Conservation (phyloP, 2,888 invertebrate genomes). For the Polietes domitor region DNA sequence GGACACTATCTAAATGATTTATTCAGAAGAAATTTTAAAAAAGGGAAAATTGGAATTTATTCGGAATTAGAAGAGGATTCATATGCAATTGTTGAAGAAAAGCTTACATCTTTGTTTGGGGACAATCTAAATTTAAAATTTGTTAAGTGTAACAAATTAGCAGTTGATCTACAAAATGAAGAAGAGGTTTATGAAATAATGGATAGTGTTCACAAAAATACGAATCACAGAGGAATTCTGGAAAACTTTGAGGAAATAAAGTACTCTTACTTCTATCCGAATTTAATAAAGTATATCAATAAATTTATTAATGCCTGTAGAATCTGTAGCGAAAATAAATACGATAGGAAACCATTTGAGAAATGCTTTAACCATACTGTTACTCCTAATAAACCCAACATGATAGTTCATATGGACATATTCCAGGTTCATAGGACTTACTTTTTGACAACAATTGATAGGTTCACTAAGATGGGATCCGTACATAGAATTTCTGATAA, state of each 20-base stretch:
- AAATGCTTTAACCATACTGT: constrained; percentile 52
- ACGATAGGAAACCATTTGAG: constrained; percentile 52
- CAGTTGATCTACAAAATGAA: constrained; percentile 42
- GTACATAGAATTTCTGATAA: constrained; percentile 54
- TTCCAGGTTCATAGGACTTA: constrained; percentile 50
- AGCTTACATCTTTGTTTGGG: constrained; percentile 34
- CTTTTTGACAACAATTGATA: constrained; percentile 62
- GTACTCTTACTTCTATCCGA: constrained; percentile 52
- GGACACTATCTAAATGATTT: constrained; percentile 24
- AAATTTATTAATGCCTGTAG: constrained; percentile 46
- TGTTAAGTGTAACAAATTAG: constrained; percentile 56
- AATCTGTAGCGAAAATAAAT: constrained; percentile 57
- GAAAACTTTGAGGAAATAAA: constrained; percentile 58
- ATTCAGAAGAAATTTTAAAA: constrained; percentile 40
- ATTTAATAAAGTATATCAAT: constrained; percentile 53
- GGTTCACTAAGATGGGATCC: constrained; percentile 59
- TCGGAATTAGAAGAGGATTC: constrained; percentile 37
- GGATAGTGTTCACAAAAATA: constrained; percentile 40
- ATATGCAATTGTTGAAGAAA: constrained; percentile 28
- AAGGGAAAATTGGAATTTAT: constrained; percentile 51
- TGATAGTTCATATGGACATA: constrained; percentile 59
- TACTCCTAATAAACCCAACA: constrained; percentile 53
- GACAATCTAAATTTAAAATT: constrained; percentile 49
- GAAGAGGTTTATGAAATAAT: constrained; percentile 42
- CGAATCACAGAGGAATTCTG: constrained; percentile 56